Base-by-base conservation (phyloP, 2,888 invertebrate species). In the Frankliniella intonsa region DNA sequence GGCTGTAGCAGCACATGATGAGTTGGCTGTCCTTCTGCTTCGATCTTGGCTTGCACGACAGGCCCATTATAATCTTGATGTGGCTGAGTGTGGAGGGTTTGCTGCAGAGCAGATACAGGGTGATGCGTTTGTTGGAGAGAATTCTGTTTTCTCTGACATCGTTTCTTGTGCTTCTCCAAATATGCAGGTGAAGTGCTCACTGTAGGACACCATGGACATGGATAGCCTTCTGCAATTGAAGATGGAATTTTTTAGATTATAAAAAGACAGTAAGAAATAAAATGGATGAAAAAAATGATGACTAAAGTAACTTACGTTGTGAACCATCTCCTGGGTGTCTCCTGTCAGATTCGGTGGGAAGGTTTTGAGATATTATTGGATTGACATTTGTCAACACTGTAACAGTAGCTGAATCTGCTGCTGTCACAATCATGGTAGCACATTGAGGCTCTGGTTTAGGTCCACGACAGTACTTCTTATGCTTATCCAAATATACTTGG, bases 121-220 rank as follows among this genome's bases (percentile, higher is more conserved):
- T 76, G 69, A 10, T 76, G 69, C 1, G 69, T 25, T 10, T 76
- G 22, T 22, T 76, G 69, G 10, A 69, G n/a, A 11, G 69, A n/a
- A 76, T 76, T 22, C 11, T 22, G 22, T 10, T 76, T 76, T 22
- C 69, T 76, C 25, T 76, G 69, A 76, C 69, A 76, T 76, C 69
- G 69, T 25, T 76, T 76, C 25, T 76, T 76, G 22, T 76, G 69
- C 25, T 76, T 76, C 25, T 76, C 69, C 25, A 76, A 25, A 25
- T 76, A 76, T 76, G 69, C 69, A 11, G 69, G 69, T 76, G 69
- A 76, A 76, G 69, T 76, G 25, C 69, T 76, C 12, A 76, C 25
- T 8, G 69, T 76, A 8, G 69, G 69, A 76, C 69, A 76, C 69
- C 69, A 76, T 76, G 69, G 69, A 25, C 69, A 76, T 7, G 69